A percentile compares a stretch with the other conserved stretches of the same genome.
Conservation (phyloP, 2,797 vertebrate species). For the Poecilia velifera region DNA sequence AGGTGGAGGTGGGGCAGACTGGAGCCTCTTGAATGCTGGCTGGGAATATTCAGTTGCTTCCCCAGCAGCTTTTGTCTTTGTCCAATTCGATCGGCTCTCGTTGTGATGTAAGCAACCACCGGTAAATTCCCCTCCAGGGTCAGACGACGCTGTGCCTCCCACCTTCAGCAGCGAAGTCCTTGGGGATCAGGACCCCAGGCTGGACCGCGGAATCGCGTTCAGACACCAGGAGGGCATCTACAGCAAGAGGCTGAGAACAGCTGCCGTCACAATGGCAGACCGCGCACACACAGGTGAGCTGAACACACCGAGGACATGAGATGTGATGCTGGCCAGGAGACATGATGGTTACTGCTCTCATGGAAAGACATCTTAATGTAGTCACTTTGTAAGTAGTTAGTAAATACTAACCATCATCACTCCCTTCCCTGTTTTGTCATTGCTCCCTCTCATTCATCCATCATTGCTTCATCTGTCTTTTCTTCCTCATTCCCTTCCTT, state of each 20-base stretch:
- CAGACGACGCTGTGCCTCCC: slow-evolving; percentile 80
- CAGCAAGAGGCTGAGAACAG: slow-evolving; percentile 71
- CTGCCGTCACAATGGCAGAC: slow-evolving; percentile 29
- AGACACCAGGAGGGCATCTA: slow-evolving; percentile 78
- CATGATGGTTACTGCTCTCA: background rate
- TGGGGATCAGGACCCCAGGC: slow-evolving; percentile 56
- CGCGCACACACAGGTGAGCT: slow-evolving; percentile 54
- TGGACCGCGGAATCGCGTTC: slow-evolving; percentile 51
- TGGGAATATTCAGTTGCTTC: background rate
- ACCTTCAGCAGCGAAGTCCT: slow-evolving; percentile 71
- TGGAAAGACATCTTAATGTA: background rate
- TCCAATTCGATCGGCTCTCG: background rate
- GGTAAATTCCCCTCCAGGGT: slow-evolving; percentile 69
- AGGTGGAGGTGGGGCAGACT: background rate
- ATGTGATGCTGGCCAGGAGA: too few relatives aligned
- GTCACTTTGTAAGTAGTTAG: background rate
- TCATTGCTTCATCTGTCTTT: too few relatives aligned
- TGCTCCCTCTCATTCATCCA: too few relatives aligned
- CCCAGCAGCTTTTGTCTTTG: background rate
- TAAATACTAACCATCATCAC: background rate
- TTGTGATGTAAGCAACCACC: slow-evolving; percentile 4
- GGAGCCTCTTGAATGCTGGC: slow-evolving; percentile 7
- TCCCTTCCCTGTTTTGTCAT: too few relatives aligned
- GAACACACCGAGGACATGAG: background rate
- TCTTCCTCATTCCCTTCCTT: too few relatives aligned